Evolutionary conservation across 2,797 vertebrate genomes (phyloP).

Genomic region (Gallinago stenura): DNA sequence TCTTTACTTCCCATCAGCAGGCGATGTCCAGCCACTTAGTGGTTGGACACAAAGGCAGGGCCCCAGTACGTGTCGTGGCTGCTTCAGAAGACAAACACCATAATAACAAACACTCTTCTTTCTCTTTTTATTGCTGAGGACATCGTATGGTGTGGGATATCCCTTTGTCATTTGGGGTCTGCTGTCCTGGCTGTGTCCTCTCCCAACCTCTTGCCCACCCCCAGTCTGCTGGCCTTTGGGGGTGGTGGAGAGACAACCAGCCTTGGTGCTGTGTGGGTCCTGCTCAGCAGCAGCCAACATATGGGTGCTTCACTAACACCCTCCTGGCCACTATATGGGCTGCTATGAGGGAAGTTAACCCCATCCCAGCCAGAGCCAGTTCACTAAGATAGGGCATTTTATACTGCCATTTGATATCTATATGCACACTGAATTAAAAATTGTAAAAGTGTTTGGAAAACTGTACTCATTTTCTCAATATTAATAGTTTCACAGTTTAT

Average conservation of each 20-base stretch:
- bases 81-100: fast-evolving
- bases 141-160: fast-evolving
- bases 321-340: background rate
- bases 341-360: background rate
- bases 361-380: background rate
- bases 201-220: background rate
- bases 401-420: background rate
- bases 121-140: background rate
- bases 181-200: background rate
- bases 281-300: background rate
- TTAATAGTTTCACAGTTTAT: background rate
- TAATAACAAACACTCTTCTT: background rate
- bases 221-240: fast-evolving
- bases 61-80: background rate
- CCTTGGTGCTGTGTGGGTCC: background rate
- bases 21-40: fast-evolving
- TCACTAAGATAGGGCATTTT: fast-evolving
- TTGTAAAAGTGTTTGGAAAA: background rate
- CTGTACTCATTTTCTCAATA: background rate
- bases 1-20: background rate
- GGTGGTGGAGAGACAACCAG: background rate
- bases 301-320: fast-evolving
- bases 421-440: background rate
- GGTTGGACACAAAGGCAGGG: background rate
- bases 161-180: background rate